Evolutionary conservation across 2,113 vertebrate genomes (phyloP), one percentile per base, ranked within the genome.

Genomic region (Eretmochelys imbricata): DNA sequence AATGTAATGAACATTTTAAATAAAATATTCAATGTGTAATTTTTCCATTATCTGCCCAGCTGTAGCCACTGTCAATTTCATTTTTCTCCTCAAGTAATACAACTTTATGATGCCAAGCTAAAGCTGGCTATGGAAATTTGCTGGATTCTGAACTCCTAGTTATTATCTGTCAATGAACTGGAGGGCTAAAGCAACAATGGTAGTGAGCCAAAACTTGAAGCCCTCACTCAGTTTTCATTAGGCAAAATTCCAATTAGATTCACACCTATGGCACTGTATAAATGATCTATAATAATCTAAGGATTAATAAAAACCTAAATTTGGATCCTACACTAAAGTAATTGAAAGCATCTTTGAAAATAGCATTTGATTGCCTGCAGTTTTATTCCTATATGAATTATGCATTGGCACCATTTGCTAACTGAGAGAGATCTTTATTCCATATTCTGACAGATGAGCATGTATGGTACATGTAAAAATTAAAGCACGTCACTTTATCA

Each of bases 141-240:
- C 42, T 84, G 49, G 46, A 46, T 72, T 72, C 19, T 38, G n/a
- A 48, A 85, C 85, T 87, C 59, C 78, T 89, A 27, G 54, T 80
- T 51, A 55, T 50, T n/a, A 53, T 76, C 50, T 31, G n/a, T 5
- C 50, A 76, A 91, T 55, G 89, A 4, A 87, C 85, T 85, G 75
- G 48, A 93, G n/a, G 1, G 25, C 29, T 85, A 8, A 51, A 86
- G 22, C 84, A 81, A 91, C 46, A 91, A 88, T 82, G 89, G 80
- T 35, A 86, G 72, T 3, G 29, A 53, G 10, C 51, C 54, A 69
- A 5, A 76, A 6, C 55, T 87, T 62, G 29, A 12, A 94, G 84
- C 82, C 88, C 84, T 69, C 87, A 51, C 49, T 19, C 19, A 53
- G 53, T 89, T 95, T 95, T 92, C 55, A 76, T 88, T 95, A 93